phyloP scores from a whole-genome alignment of 2,888 invertebrate species.

The Corbicula japonica region DNA sequence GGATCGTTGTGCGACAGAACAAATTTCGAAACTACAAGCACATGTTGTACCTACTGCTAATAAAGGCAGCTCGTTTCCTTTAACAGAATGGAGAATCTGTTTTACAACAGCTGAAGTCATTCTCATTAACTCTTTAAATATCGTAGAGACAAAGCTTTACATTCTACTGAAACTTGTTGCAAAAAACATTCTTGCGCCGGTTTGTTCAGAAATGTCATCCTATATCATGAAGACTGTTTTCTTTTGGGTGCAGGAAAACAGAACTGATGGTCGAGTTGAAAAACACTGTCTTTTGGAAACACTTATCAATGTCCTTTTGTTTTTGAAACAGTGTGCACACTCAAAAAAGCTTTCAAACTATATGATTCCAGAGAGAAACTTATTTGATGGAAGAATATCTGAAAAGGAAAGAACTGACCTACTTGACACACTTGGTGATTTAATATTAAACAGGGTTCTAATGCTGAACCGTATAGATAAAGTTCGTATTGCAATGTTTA shows the following conservation, averaged over 20 bases:
- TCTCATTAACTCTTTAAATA: neutral
- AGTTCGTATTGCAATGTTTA: neutral
- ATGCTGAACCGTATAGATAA: neutral
- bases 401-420: neutral
- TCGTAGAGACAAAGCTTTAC: slow-evolving; percentile 8
- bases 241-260: slow-evolving; percentile 14
- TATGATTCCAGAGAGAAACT: slow-evolving; percentile 16
- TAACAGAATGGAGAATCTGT: slow-evolving; percentile 20
- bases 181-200: slow-evolving; percentile 1
- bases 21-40: neutral
- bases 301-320: neutral
- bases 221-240: slow-evolving; percentile 27
- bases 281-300: neutral
- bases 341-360: neutral
- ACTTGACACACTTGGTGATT: neutral
- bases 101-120: slow-evolving; percentile 15
- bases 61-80: neutral
- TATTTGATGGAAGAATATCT: neutral
- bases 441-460: neutral
- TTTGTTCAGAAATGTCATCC: slow-evolving; percentile 14
- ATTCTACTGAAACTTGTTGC: slow-evolving; percentile 17
- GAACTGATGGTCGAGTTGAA: neutral
- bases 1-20: neutral
- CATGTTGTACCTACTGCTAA: slow-evolving; percentile 4
- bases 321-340: neutral